Base-by-base conservation (phyloP, 2,113 vertebrate species). In the Stercorarius parasiticus region DNA sequence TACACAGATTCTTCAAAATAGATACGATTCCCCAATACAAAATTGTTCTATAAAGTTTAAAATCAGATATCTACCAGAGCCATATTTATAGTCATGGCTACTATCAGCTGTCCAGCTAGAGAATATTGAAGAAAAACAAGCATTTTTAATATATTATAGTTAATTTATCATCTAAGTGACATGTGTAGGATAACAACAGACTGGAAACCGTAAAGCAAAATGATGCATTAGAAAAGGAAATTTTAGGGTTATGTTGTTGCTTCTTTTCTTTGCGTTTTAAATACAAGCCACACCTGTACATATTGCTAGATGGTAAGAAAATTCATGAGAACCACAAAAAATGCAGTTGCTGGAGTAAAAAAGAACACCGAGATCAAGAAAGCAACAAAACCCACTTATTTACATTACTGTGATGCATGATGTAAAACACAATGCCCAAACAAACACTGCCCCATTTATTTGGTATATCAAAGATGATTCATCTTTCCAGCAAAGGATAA, bases 131-230 rank as follows among this genome's bases (percentile, higher is more conserved):
- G 95, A 98, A 98, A 98, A 98, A 74, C 90, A 98, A 97, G 97
- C 95, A 88, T 97, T 98, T 98, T 98, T 98, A 98, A 98, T 98
- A 98, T 98, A 98, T 97, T 92, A 97, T 95, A 96, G 96, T 97
- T 98, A 98, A 98, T 98, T 98, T 98, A 98, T 98, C 98, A 98
- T 98, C 97, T 97, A 97, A 97, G 96, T 98, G 98, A 98, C 98
- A 98, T 86, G 91, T 91, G 84, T 97, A 98, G 97, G 95, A 97
- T 97, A 97, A 98, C 93, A 97, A 93, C 74, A 87, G 95, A 91
- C 81, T 36, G 77, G 72, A 97, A 98, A 98, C 80, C 82, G 77
- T 96, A 95, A 97, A 96, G 83, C 69, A 97, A 98, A 97, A 97
- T 97, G 93, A 97, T 97, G 90, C 92, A 95, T 97, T 98, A 97